Evolutionary conservation across 2,888 invertebrate genomes (phyloP), one percentile per base, ranked within the genome.

Genomic region (Drosophila melanosoma): DNA sequence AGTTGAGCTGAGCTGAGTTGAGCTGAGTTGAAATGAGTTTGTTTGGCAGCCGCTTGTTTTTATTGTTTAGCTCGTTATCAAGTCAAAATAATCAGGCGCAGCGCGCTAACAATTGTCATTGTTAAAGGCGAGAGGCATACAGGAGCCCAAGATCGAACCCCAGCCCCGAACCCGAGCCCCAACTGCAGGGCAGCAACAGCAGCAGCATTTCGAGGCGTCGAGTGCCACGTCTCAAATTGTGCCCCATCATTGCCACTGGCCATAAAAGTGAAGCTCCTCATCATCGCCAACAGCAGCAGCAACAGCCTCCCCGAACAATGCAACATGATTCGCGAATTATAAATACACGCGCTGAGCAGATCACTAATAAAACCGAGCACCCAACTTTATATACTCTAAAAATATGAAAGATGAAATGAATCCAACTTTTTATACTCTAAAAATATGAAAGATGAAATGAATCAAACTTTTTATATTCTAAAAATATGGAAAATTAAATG

Each of bases 21-120:
- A 56, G 49, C 49, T 64, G 59, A 79, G 49, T 32, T 54, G 48
- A 49, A 56, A 56, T 70, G 74, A 81, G 79, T 81, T 77, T 69
- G 69, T 56, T 67, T 67, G 67, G 68, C 70, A 68, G 68, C 81
- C 67, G 78, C 77, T 82, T 87, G 90, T 88, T 88, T 86, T 90
- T 86, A 88, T 90, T 91, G 91, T 91, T 91, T 83, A 82, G 90
- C 92, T 92, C 92, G 92, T 93, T 92, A 92, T 92, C 92, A 92
- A 93, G 92, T 91, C 92, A 91, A 92, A 92, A 93, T 92, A 92
- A 93, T 92, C 92, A 92, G 89, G 89, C 91, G 79, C 78, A 74
- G 80, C 83, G 80, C 83, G 86, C 85, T 84, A 89, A 90, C 90
- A 90, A 88, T 90, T 90, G 90, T 88, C 90, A 90, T 88, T 88